Evolutionary conservation across 2,888 invertebrate genomes (phyloP), one percentile per base, ranked within the genome.

Genomic region (Abscondita cerata): DNA sequence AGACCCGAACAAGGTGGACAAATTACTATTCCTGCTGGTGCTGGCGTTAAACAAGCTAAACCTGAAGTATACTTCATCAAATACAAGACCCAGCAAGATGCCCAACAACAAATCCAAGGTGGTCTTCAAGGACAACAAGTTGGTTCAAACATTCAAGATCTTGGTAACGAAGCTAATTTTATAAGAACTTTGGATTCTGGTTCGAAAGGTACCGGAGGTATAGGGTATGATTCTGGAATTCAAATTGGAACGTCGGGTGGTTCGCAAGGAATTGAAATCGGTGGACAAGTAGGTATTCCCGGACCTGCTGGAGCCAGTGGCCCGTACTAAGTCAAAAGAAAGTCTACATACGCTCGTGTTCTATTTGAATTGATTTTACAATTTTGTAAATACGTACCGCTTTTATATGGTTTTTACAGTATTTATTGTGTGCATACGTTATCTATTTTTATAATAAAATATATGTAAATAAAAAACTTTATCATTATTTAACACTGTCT

Each of bases 11-110:
- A 92, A 65, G 88, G 89, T 68, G 90, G 88, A 69, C 90, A 91
- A 72, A 88, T 93, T 79, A 83, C 86, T 71, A 86, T 93, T 71
- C 91, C 91, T 53, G 87, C 89, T 11, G 83, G 87, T 16, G 86
- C 88, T 2, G 91, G 92, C 51, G 91, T 91, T 53, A 88, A 89
- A 75, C 92, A 92, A 67, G 87, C 89, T 78, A 93, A 93, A 83
- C 93, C 93, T 58, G 93, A 93, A 82, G 93, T 93, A 63, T 93
- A 91, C 87, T 93, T 93, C 85, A 93, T 91, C 84, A 88, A 89
- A 72, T 91, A 91, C 85, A 90, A 89, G 82, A 12, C 38, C 13
- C 69, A 72, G 59, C 65, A 70, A 20, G 73, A 72, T 52, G 71
- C 73, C 12, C 69, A 71, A 57, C 64, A 68, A 34, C 59, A 68